These are phyloP conservation scores for Takifugu bimaculatus DNA, from an alignment of 2,113 vertebrate species.

Conservation along the genomic window DNA sequence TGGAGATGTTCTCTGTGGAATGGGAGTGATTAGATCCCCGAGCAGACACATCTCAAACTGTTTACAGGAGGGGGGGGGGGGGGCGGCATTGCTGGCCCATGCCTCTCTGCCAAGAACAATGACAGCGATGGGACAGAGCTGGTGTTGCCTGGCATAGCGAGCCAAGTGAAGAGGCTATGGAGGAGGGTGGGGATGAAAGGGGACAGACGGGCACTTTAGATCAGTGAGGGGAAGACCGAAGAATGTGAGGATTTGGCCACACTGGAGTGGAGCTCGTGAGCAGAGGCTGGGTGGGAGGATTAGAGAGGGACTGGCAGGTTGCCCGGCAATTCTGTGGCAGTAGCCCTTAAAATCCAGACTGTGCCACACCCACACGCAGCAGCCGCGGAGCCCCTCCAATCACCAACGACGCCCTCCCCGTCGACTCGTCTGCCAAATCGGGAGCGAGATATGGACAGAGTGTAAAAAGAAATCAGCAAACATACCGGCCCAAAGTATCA, in stretches of 20 bases:
- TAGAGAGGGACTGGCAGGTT: conserved; percentile 55
- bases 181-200: conserved; percentile 13
- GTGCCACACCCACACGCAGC: conserved; percentile 56
- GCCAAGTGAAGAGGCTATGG: conserved; percentile 37
- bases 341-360: conserved; percentile 67
- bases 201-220: conserved; percentile 58
- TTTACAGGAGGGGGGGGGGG: conserved; percentile 30
- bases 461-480: conserved; percentile 12
- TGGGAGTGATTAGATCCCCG: conserved; percentile 43
- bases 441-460: conserved; percentile 25
- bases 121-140: conserved; percentile 26
- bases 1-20: conserved; percentile 36
- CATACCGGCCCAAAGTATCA: neutral
- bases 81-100: conserved; percentile 32
- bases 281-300: conserved; percentile 57
- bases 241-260: conserved; percentile 66
- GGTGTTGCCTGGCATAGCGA: conserved; percentile 21
- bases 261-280: conserved; percentile 60
- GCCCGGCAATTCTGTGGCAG: conserved; percentile 63
- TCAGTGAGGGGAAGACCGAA: conserved; percentile 47
- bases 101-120: conserved; percentile 47
- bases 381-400: conserved; percentile 32
- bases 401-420: conserved; percentile 17
- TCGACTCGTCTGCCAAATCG: neutral
- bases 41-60: conserved; percentile 49